Evolutionary conservation across 2,888 invertebrate genomes (phyloP), one percentile per base, ranked within the genome.

Genomic region (Parnassius orleans): DNA sequence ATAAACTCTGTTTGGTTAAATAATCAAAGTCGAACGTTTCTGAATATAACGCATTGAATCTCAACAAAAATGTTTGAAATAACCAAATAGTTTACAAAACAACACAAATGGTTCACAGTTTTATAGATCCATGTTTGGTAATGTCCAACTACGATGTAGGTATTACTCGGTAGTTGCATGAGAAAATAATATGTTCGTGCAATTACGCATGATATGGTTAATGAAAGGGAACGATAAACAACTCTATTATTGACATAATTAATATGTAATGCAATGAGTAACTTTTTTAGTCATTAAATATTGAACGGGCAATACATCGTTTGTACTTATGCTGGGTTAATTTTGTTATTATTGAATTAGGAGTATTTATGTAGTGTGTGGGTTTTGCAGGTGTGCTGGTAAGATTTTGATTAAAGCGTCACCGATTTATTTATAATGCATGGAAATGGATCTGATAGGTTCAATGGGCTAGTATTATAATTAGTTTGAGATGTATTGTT

Each of bases 181-280:
- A 82, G 84, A 84, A 82, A 84, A 80, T 81, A 79, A 80, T 81
- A 79, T 73, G 74, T 76, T 68, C 66, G 68, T 74, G 72, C 81
- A 77, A 86, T 87, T 82, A 85, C 75, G 71, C 63, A 68, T 71
- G 72, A 77, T 76, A 73, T 76, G 67, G 67, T 72, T 81, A 83
- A 86, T 83, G 69, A 74, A 71, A 69, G 75, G 72, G 72, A 72
- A 76, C 78, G 69, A 74, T 76, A 78, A 78, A 82, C 78, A 78
- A 84, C 83, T 86, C 76, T 80, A 83, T 84, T 86, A 87, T 87
- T 81, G 80, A 80, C 73, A 76, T 83, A 79, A 87, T 86, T 82
- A 85, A 79, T 80, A 82, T 64, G 74, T 75, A 74, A 74, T 74
- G 70, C 71, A 65, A 68, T 70, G 60, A 74, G 71, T 77, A 75